These are phyloP conservation scores for Acanthornis magna DNA, from an alignment of 2,797 vertebrate species.

Conservation along the genomic window DNA sequence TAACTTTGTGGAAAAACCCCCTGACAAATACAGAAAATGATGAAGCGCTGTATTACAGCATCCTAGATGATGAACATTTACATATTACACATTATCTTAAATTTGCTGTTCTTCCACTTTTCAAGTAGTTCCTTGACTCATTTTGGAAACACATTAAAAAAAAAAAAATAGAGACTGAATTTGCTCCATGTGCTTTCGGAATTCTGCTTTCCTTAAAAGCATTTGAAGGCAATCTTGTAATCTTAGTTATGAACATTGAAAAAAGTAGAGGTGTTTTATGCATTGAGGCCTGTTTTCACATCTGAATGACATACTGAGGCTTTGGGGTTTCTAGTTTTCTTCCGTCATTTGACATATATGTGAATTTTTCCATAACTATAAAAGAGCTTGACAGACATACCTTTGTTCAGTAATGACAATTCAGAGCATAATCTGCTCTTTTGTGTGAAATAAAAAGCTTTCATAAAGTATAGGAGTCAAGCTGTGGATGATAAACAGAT, in stretches of 20 bases:
- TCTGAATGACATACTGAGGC: not conserved
- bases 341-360: not conserved
- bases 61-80: not conserved
- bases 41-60: not conserved
- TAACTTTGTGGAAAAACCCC: not conserved
- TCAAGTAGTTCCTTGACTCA: not conserved
- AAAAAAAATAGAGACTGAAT: not conserved
- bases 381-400: not conserved
- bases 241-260: not conserved
- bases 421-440: not conserved
- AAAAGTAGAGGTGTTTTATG: not conserved
- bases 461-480: not conserved
- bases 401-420: not conserved
- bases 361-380: not conserved
- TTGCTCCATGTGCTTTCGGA: not conserved
- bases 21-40: not conserved
- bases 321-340: not conserved
- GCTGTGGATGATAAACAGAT: not conserved
- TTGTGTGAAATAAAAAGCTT: not conserved
- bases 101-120: not conserved
- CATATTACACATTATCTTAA: not conserved
- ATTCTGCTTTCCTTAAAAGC: not conserved
- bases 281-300: not conserved
- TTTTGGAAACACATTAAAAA: not conserved
- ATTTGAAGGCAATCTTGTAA: not conserved